Percentiles rank a stretch among this genome's conserved stretches.
These are phyloP conservation scores for Artemia franciscana DNA, from an alignment of 1,140 invertebrate genomes.

Conservation along the genomic window DNA sequence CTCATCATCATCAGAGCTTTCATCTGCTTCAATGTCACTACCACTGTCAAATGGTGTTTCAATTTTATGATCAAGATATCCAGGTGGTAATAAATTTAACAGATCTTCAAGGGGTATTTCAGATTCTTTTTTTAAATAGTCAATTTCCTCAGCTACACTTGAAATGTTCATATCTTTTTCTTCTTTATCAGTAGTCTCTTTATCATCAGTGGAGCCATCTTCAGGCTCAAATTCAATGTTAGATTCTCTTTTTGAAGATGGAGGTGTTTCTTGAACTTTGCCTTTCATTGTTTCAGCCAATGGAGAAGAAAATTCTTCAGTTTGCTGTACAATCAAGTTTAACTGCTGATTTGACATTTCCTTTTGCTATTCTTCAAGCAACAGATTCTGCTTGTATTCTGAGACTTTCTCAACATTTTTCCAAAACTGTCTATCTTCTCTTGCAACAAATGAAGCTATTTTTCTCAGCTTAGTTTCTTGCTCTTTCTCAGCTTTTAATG, in stretches of 20 bases:
- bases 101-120: slow-evolving; percentile 75
- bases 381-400: slow-evolving; percentile 76
- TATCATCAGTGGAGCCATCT: slow-evolving; percentile 62
- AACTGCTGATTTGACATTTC: slow-evolving; percentile 88
- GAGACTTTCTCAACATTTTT: slow-evolving; percentile 87
- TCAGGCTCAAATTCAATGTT: slow-evolving; percentile 51
- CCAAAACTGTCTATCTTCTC: slow-evolving; percentile 89
- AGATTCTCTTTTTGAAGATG: slow-evolving; percentile 4
- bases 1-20: slow-evolving; percentile 56
- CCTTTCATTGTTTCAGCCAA: slow-evolving; percentile 45
- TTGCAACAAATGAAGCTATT: slow-evolving; percentile 70
- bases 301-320: slow-evolving; percentile 86
- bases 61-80: slow-evolving; percentile 42
- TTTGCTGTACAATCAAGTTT: slow-evolving; percentile 95
- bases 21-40: slow-evolving; percentile 34
- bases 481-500: slow-evolving; percentile 70
- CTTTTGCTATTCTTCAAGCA: slow-evolving; percentile 80
- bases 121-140: slow-evolving; percentile 65
- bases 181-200: slow-evolving; percentile 86
- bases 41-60: slow-evolving; percentile 5
- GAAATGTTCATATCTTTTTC: slow-evolving; percentile 30
- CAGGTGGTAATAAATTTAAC: slow-evolving; percentile 41
- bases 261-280: neutral
- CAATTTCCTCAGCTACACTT: slow-evolving; percentile 39
- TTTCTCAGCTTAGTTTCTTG: slow-evolving; percentile 62